phyloP scores from a whole-genome alignment of 2,797 vertebrate genomes.

The Spea hammondii region DNA sequence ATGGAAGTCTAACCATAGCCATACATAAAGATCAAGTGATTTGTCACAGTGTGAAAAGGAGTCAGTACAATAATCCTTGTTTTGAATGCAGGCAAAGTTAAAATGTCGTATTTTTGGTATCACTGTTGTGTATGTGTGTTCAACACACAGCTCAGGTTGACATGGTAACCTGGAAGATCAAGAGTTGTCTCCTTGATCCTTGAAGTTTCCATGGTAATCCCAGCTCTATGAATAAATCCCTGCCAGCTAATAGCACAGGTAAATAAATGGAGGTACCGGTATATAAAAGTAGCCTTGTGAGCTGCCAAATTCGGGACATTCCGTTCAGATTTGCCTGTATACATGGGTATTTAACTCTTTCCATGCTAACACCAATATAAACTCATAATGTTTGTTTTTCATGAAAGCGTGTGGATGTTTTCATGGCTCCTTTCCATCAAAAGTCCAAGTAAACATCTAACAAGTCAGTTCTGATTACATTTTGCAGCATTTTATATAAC shows the following conservation, averaged over 20 bases:
- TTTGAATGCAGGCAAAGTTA: not conserved
- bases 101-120: constrained; percentile 13
- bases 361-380: not conserved
- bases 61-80: not conserved
- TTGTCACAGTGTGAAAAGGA: not conserved
- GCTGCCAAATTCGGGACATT: constrained; percentile 1
- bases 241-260: constrained; percentile 33
- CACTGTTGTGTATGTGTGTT: constrained; percentile 13
- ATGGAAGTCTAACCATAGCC: not conserved
- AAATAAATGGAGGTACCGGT: constrained; percentile 33
- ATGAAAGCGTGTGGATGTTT: too few species aligned
- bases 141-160: constrained; percentile 31
- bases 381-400: too few species aligned
- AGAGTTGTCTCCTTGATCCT: constrained; percentile 36
- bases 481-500: too few species aligned
- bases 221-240: constrained; percentile 37
- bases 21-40: not conserved
- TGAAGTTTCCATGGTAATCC: constrained; percentile 49
- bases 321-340: not conserved
- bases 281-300: constrained; percentile 22
- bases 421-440: too few species aligned
- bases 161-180: constrained; percentile 42
- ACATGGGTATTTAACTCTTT: constrained; percentile 13
- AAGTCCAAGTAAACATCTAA: too few species aligned
- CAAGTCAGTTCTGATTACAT: too few species aligned